Conservation (phyloP, 2,113 vertebrate species). For the Marmota monax region DNA sequence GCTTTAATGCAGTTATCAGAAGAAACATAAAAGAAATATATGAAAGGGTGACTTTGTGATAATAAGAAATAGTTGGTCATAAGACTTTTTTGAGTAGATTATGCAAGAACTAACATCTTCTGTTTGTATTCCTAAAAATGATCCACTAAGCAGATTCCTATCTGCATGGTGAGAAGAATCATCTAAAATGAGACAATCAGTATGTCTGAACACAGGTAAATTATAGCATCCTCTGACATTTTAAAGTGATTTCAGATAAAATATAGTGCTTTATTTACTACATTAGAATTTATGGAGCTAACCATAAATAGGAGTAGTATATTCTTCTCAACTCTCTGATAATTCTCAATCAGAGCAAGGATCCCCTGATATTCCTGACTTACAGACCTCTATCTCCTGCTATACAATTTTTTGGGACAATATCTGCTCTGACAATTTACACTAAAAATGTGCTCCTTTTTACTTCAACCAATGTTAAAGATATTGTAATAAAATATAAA, state of each 20-base stretch:
- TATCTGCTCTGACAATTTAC: background rate
- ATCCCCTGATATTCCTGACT: background rate
- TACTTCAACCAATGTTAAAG: background rate
- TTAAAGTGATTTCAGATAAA: constrained; percentile 54
- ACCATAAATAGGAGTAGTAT: background rate
- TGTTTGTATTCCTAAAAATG: background rate
- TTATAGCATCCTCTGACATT: background rate
- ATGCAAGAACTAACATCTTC: background rate
- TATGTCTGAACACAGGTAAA: constrained; percentile 42
- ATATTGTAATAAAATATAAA: background rate
- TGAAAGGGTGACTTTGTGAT: constrained; percentile 28
- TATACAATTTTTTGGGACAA: background rate
- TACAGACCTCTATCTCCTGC: background rate
- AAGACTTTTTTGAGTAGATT: constrained; percentile 55
- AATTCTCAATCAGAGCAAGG: background rate
- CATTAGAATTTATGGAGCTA: background rate
- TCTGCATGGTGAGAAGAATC: background rate
- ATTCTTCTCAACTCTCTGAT: background rate
- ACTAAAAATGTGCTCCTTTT: background rate
- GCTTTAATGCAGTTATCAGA: constrained; percentile 46
- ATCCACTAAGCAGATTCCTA: background rate
- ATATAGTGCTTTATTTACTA: background rate
- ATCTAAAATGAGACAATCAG: constrained; percentile 10
- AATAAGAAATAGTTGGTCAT: constrained; percentile 56
- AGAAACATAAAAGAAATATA: constrained; percentile 60